These are phyloP conservation scores for Caretta caretta DNA, from an alignment of 2,113 vertebrate genomes.

Conservation along the genomic window DNA sequence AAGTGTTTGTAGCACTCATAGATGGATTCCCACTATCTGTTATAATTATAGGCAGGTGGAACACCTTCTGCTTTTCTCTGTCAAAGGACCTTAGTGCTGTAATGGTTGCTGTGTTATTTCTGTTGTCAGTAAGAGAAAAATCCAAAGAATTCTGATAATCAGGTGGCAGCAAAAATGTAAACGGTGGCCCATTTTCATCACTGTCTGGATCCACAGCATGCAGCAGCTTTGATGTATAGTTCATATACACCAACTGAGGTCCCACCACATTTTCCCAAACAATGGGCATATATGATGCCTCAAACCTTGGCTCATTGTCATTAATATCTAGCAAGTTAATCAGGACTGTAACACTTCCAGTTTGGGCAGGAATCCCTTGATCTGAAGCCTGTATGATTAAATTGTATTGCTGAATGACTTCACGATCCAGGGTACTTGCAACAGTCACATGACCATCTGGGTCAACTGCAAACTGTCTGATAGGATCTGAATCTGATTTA, in stretches of 20 bases:
- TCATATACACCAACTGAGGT: slow-evolving; percentile 84
- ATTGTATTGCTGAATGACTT: slow-evolving; percentile 79
- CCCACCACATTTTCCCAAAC: slow-evolving; percentile 86
- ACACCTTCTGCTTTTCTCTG: slow-evolving; percentile 88
- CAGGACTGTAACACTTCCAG: slow-evolving; percentile 84
- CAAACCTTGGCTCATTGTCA: slow-evolving; percentile 91
- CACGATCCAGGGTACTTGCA: slow-evolving; percentile 82
- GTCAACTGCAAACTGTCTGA: slow-evolving; percentile 83
- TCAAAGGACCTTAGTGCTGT: slow-evolving; percentile 88
- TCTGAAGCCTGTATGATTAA: slow-evolving; percentile 87
- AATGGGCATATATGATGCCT: slow-evolving; percentile 82
- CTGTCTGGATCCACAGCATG: slow-evolving; percentile 83
- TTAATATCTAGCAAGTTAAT: slow-evolving; percentile 88
- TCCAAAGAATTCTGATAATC: slow-evolving; percentile 83
- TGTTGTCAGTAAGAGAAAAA: slow-evolving; percentile 89
- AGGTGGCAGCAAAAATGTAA: slow-evolving; percentile 80
- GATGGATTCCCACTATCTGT: slow-evolving; percentile 87
- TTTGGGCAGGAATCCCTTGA: slow-evolving; percentile 81
- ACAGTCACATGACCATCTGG: slow-evolving; percentile 83
- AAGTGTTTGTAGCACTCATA: slow-evolving; percentile 86
- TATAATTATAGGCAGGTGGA: slow-evolving; percentile 86
- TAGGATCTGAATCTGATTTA: slow-evolving; percentile 83
- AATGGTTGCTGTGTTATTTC: slow-evolving; percentile 87
- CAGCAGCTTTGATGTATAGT: slow-evolving; percentile 85
- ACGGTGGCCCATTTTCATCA: slow-evolving; percentile 86